Evolutionary conservation across 2,113 vertebrate genomes (phyloP).

Genomic region (Pithys albifrons): DNA sequence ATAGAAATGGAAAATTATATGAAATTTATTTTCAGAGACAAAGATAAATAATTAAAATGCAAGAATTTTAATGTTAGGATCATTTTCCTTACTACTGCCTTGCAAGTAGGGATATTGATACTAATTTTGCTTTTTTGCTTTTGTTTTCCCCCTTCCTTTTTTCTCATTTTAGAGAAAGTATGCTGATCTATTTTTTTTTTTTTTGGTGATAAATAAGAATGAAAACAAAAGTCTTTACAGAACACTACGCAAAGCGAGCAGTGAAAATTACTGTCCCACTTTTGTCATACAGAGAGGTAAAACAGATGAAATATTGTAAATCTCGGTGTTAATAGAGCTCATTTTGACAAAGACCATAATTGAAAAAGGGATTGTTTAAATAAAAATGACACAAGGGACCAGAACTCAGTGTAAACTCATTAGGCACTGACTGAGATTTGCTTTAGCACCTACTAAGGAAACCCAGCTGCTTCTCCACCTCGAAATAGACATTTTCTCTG

Average conservation of each 20-base stretch:
- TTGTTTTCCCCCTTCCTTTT: too few species aligned
- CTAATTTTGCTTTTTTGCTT: neutral
- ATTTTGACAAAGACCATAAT: neutral
- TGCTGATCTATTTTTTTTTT: neutral
- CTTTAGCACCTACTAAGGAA: neutral
- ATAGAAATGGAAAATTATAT: neutral
- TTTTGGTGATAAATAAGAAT: neutral
- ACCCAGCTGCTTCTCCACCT: neutral
- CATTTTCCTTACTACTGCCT: neutral
- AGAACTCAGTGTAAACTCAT: neutral
- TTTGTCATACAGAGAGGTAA: neutral
- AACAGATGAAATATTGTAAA: neutral
- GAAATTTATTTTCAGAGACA: neutral
- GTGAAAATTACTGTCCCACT: neutral
- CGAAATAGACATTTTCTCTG: neutral
- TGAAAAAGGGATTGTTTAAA: neutral
- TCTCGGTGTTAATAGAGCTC: neutral
- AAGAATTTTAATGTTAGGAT: neutral
- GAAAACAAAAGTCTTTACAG: neutral
- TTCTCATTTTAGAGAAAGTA: neutral
- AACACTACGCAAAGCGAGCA: neutral
- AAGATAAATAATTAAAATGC: neutral
- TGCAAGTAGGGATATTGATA: neutral
- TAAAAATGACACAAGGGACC: neutral
- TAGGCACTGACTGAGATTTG: neutral